phyloP scores from a whole-genome alignment of 2,888 invertebrate genomes.

The Teinopalpus imperialis region DNA sequence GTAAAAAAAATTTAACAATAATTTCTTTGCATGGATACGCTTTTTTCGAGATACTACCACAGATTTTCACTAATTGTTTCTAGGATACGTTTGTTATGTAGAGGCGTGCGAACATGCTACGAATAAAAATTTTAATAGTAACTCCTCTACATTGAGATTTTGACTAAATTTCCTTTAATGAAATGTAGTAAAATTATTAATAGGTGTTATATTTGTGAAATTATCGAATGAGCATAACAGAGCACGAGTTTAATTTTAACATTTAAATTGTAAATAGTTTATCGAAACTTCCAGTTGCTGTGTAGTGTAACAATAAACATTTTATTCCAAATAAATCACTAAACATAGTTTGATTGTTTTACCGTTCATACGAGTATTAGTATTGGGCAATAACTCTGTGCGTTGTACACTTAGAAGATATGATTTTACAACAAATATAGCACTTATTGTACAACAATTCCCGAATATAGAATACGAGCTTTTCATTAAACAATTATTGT shows the following conservation, averaged over 20 bases:
- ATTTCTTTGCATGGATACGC: slow-evolving; percentile 20
- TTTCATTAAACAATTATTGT: slow-evolving; percentile 19
- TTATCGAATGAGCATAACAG: slow-evolving; percentile 20
- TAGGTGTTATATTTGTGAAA: slow-evolving; percentile 62
- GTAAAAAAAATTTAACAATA: not conserved
- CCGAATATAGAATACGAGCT: slow-evolving; percentile 25
- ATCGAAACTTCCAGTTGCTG: slow-evolving; percentile 49
- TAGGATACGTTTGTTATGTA: slow-evolving; percentile 11
- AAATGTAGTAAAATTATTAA: slow-evolving; percentile 26
- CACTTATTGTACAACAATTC: slow-evolving; percentile 16
- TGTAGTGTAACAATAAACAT: slow-evolving; percentile 44
- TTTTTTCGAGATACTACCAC: slow-evolving; percentile 42
- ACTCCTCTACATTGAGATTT: slow-evolving; percentile 4
- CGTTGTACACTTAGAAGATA: slow-evolving; percentile 10
- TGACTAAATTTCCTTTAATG: slow-evolving; percentile 9
- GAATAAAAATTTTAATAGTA: not conserved
- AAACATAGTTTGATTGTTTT: too few relatives aligned
- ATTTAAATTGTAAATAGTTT: slow-evolving; percentile 1
- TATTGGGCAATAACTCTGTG: slow-evolving; percentile 3
- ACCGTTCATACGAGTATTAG: too few relatives aligned
- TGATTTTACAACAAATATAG: slow-evolving; percentile 18
- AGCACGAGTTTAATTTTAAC: slow-evolving; percentile 23
- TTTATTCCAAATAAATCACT: slow-evolving; percentile 17
- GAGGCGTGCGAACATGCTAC: not conserved
- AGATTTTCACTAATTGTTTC: slow-evolving; percentile 35